Evolutionary conservation across 2,888 invertebrate species (phyloP).

Genomic region (Catocala sponsa): DNA sequence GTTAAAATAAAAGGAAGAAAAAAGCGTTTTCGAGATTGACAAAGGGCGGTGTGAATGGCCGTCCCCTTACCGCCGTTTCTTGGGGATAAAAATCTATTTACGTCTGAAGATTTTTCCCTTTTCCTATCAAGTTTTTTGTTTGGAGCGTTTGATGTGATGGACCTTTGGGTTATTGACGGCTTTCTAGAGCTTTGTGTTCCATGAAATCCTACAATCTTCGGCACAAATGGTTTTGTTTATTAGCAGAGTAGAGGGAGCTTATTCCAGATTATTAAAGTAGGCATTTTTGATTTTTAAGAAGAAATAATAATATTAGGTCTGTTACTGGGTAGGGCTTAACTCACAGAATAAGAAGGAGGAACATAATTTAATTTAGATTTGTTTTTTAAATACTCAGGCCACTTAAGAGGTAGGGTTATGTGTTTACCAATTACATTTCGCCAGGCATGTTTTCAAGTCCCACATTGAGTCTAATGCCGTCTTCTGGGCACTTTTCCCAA

Average conservation of each 20-base stretch:
- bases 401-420: no score
- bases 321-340: no score
- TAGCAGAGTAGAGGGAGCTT: neutral
- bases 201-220: constrained; percentile 5
- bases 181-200: constrained; percentile 9
- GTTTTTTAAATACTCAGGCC: no score
- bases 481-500: no score
- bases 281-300: no score
- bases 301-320: no score
- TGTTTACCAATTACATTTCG: no score
- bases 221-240: constrained; percentile 7
- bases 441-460: no score
- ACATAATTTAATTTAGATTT: no score
- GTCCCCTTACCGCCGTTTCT: constrained; percentile 28
- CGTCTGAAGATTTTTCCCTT: constrained; percentile 33
- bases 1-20: constrained; percentile 65
- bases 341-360: no score
- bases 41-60: constrained; percentile 62
- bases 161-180: constrained; percentile 31
- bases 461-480: no score
- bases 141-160: constrained; percentile 37
- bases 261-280: no score
- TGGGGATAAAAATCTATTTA: constrained; percentile 47
- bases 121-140: constrained; percentile 39
- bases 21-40: constrained; percentile 69